These are phyloP conservation scores for Chymomyza caudatula DNA, from an alignment of 2,888 invertebrate species.

Conservation along the genomic window DNA sequence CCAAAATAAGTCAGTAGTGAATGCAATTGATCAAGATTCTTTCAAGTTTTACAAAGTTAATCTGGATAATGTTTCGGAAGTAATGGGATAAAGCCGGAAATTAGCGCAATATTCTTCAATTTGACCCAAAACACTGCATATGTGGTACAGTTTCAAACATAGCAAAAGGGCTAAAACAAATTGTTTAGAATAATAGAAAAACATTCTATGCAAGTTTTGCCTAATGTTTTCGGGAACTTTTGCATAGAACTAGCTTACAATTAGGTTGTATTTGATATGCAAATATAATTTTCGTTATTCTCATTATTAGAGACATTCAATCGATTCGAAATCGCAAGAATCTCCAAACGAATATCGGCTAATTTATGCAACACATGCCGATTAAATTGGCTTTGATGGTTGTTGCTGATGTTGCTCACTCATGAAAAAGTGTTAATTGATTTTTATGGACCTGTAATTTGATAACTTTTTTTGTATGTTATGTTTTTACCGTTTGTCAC, in stretches of 20 bases:
- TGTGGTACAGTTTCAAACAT: too few relatives aligned
- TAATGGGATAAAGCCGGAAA: too few relatives aligned
- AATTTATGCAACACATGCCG: conserved; percentile 63
- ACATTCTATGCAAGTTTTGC: too few relatives aligned
- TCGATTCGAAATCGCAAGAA: conserved; percentile 36
- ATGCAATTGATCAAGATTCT: too few relatives aligned
- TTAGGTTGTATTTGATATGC: conserved; percentile 75
- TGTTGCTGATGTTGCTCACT: neutral
- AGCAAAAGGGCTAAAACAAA: too few relatives aligned
- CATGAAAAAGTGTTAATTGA: conserved; percentile 64
- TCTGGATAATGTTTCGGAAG: too few relatives aligned
- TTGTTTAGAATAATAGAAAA: too few relatives aligned
- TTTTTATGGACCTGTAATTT: conserved; percentile 39
- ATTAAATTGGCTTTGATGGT: conserved; percentile 1
- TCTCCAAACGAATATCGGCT: conserved; percentile 20
- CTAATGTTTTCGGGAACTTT: too few relatives aligned
- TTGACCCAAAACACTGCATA: too few relatives aligned
- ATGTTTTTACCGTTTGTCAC: conserved; percentile 19
- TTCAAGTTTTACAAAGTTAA: too few relatives aligned
- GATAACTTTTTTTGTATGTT: conserved; percentile 7
- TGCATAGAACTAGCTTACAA: conserved; percentile 66
- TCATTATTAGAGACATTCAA: conserved; percentile 7
- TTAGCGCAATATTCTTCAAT: too few relatives aligned
- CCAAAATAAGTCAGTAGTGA: too few relatives aligned
- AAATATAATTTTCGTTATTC: conserved; percentile 40